Conservation (phyloP, 2,797 vertebrate species). For the Sebastes diploproa region DNA sequence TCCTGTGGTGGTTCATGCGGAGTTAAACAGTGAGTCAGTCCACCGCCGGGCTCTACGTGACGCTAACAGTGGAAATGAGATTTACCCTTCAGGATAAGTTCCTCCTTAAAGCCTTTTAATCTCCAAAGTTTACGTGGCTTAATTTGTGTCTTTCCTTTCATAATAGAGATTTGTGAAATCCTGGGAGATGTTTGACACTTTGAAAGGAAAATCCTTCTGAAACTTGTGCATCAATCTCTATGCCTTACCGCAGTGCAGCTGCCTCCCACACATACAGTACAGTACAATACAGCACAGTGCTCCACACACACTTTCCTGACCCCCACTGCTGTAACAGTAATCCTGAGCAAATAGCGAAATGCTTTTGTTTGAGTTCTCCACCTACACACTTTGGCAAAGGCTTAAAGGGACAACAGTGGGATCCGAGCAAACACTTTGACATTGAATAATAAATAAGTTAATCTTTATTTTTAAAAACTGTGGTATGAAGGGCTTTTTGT, state of each 20-base stretch:
- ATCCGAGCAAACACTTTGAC: slow-evolving; percentile 24
- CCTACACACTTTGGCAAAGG: slow-evolving; percentile 46
- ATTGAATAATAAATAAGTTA: slow-evolving; percentile 13
- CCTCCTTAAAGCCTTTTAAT: not conserved
- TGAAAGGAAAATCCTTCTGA: slow-evolving; percentile 1
- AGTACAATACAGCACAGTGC: not conserved
- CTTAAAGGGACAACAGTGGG: slow-evolving; percentile 10
- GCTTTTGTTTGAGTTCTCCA: slow-evolving; percentile 42
- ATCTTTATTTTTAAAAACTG: slow-evolving; percentile 26
- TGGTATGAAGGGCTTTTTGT: not conserved
- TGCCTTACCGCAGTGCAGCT: not conserved
- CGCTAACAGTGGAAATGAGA: not conserved
- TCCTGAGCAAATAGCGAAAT: slow-evolving; percentile 31
- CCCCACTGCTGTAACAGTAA: slow-evolving; percentile 7
- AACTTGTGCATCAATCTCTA: not conserved
- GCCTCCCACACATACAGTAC: slow-evolving; percentile 8
- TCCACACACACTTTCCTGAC: not conserved
- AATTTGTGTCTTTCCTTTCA: not conserved
- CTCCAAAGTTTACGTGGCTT: not conserved
- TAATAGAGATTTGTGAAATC: not conserved
- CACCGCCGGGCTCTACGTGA: not conserved
- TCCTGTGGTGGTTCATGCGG: not conserved
- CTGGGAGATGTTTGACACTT: not conserved
- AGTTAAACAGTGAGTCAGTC: slow-evolving; percentile 7
- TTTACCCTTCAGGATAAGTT: not conserved